Percentiles rank a stretch among this genome's conserved stretches.
Evolutionary conservation across 2,797 vertebrate species (phyloP).

Genomic region (Hippopotamyrus pictus): DNA sequence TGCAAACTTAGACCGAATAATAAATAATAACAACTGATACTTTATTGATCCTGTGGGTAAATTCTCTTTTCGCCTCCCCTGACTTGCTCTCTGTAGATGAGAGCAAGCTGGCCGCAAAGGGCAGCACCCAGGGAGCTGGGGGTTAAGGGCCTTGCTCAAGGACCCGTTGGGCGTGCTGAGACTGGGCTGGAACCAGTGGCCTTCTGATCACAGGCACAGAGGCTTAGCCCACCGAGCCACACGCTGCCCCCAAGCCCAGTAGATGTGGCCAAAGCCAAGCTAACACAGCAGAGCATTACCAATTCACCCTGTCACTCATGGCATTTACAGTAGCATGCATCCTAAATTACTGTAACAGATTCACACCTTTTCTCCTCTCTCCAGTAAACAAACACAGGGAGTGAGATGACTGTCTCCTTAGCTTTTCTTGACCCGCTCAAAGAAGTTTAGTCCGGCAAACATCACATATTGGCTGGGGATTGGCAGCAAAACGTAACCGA

Average conservation of each 20-base stretch:
- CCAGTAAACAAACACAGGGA: neutral
- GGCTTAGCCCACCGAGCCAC: neutral
- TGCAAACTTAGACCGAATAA: neutral
- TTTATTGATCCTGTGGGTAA: neutral
- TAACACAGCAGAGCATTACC: neutral
- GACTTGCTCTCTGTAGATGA: neutral
- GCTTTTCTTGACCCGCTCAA: neutral
- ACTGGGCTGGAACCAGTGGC: neutral
- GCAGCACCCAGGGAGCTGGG: neutral
- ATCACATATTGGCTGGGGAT: neutral
- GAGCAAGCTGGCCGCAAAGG: neutral
- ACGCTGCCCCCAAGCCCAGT: neutral
- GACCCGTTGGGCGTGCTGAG: neutral
- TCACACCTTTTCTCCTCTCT: neutral
- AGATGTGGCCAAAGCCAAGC: neutral
- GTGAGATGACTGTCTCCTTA: neutral
- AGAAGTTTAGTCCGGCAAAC: neutral
- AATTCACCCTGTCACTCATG: neutral
- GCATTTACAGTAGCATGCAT: neutral
- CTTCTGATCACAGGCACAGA: neutral
- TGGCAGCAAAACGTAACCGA: slow-evolving; percentile 11
- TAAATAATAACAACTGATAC: neutral
- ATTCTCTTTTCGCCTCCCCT: neutral
- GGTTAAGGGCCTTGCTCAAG: neutral
- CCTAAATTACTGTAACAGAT: neutral